A percentile compares a stretch with the other conserved stretches of the same genome.
Evolutionary conservation across 2,888 invertebrate species (phyloP).

Genomic region (Drosophila austrosaltans): DNA sequence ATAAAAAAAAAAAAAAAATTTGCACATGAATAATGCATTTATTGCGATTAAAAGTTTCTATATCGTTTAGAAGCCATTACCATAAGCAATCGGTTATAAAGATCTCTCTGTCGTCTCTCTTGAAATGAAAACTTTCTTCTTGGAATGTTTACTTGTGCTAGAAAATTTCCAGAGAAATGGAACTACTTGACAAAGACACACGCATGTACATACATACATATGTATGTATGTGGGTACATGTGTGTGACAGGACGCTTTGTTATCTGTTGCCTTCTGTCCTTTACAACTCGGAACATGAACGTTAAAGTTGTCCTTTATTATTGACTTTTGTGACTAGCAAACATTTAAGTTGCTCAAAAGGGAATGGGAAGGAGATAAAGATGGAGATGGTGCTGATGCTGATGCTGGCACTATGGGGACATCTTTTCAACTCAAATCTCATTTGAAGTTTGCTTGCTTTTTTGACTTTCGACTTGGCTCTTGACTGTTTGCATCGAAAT

Average conservation of each 20-base stretch:
- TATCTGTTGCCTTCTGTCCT: slow-evolving; percentile 31
- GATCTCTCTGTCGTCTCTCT: background rate
- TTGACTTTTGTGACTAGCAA: slow-evolving; percentile 54
- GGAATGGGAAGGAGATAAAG: background rate
- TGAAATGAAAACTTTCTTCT: background rate
- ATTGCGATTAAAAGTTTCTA: background rate
- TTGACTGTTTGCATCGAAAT: slow-evolving; percentile 40
- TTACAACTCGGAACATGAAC: slow-evolving; percentile 20
- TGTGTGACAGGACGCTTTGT: slow-evolving; percentile 7
- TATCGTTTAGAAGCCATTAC: background rate
- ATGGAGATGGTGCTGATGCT: slow-evolving; percentile 5
- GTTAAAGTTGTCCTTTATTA: slow-evolving; percentile 52
- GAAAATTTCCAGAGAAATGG: slow-evolving; percentile 5
- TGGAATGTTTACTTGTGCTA: background rate
- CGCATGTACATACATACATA: background rate
- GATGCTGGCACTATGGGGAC: slow-evolving; percentile 1
- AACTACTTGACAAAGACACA: slow-evolving; percentile 2
- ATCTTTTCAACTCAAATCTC: slow-evolving; percentile 48
- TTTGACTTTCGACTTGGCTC: slow-evolving; percentile 41
- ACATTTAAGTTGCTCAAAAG: slow-evolving; percentile 27
- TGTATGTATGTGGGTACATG: background rate
- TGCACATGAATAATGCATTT: background rate
- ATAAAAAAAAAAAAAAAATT: background rate
- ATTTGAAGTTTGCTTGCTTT: slow-evolving; percentile 63
- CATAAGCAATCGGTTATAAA: background rate